Conservation (phyloP, 37 sponge, comb jelly and placozoan species). For the Lycopodina hypogea region DNA sequence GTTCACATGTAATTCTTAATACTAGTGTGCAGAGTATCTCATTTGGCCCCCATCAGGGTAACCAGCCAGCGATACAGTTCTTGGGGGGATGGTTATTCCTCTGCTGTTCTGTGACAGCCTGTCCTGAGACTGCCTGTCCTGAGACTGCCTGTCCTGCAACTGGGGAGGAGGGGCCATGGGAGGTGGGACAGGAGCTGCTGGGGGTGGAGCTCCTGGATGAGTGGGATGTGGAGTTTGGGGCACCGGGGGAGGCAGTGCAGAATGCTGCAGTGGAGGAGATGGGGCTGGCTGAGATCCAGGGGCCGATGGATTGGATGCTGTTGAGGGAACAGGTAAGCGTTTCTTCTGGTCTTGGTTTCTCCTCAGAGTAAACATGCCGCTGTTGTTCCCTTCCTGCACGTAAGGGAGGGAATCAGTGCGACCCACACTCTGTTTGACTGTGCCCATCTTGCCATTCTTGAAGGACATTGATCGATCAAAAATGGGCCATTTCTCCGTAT, state of each 20-base stretch:
- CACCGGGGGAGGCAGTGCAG: neutral
- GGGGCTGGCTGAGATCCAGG: neutral
- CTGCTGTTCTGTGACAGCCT: neutral
- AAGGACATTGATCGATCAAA: conserved; percentile 7
- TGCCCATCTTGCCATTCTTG: neutral
- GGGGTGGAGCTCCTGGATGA: neutral
- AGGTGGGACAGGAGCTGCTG: neutral
- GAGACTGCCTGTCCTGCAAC: neutral
- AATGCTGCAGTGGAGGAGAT: conserved; percentile 9
- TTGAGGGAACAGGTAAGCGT: neutral
- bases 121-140: neutral
- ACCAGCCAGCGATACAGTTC: conserved; percentile 1
- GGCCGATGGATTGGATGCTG: neutral
- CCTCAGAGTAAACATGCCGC: conserved; percentile 69
- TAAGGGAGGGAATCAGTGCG: conserved; percentile 6
- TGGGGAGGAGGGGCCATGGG: neutral
- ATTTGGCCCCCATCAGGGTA: neutral
- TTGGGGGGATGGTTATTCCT: neutral
- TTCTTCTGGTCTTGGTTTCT: conserved; percentile 20
- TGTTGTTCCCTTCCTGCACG: conserved; percentile 45
- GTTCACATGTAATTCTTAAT: neutral
- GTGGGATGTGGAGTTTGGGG: neutral
- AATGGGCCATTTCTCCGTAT: conserved; percentile 48
- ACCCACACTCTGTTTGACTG: neutral
- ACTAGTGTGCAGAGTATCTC: neutral